phyloP scores from a whole-genome alignment of 2,888 invertebrate species.

The Prenolepis imparis region DNA sequence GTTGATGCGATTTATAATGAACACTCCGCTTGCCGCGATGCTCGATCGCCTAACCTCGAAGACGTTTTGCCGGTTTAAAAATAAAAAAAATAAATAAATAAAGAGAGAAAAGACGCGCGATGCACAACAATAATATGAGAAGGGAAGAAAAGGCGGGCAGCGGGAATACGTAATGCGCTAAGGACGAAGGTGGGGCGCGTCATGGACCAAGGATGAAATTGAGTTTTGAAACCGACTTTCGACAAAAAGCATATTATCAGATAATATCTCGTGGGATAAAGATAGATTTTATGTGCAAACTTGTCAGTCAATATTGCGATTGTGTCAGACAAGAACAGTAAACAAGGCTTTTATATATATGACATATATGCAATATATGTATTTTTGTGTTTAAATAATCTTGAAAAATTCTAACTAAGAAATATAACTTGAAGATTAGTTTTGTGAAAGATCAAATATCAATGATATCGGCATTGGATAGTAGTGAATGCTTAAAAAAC shows the following conservation, averaged over 20 bases:
- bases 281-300: constrained; percentile 43
- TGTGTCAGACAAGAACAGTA: neutral
- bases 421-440: neutral
- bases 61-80: constrained; percentile 57
- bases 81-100: constrained; percentile 65
- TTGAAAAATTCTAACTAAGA: neutral
- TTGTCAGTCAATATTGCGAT: neutral
- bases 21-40: constrained; percentile 82
- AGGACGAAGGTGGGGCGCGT: constrained; percentile 65
- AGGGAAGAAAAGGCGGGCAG: constrained; percentile 68
- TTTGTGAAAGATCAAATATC: constrained; percentile 28
- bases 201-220: constrained; percentile 72
- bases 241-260: constrained; percentile 53
- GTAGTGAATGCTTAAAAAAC: neutral
- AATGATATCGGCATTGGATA: neutral
- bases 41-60: constrained; percentile 76
- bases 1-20: constrained; percentile 85
- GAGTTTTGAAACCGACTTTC: constrained; percentile 73
- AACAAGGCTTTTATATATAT: neutral
- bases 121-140: constrained; percentile 73
- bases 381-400: neutral
- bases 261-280: constrained; percentile 42
- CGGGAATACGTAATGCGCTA: constrained; percentile 74
- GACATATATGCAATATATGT: too few relatives aligned
- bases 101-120: constrained; percentile 39